These are phyloP conservation scores for Platycnemis pennipes DNA, from an alignment of 2,888 invertebrate species.

Conservation along the genomic window DNA sequence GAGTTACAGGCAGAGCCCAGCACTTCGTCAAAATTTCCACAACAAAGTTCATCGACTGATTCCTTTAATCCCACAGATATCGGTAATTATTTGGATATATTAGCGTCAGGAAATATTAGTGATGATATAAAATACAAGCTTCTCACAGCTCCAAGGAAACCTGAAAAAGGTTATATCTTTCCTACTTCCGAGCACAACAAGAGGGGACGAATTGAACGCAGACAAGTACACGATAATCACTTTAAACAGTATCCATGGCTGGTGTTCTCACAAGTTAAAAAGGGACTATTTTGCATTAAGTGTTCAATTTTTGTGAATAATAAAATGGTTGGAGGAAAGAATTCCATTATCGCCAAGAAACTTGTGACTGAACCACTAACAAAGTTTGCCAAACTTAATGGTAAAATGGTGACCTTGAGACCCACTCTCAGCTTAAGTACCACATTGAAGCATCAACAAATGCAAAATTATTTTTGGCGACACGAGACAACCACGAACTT, in stretches of 20 bases:
- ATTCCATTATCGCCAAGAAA: background rate
- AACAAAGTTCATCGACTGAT: background rate
- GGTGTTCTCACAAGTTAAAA: background rate
- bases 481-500: background rate
- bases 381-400: background rate
- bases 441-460: background rate
- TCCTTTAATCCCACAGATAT: background rate
- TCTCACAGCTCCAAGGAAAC: background rate
- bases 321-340: background rate
- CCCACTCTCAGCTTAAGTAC: background rate
- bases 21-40: background rate
- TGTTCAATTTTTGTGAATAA: background rate
- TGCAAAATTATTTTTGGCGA: background rate
- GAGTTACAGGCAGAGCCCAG: background rate
- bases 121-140: constrained; percentile 1
- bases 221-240: background rate
- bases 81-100: background rate
- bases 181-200: background rate
- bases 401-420: background rate
- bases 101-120: background rate
- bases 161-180: constrained; percentile 1
- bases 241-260: background rate
- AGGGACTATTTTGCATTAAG: constrained; percentile 1
- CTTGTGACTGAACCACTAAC: background rate
- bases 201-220: background rate